Base-by-base conservation (phyloP, 2,888 invertebrate species). In the Tetragonula carbonaria region DNA sequence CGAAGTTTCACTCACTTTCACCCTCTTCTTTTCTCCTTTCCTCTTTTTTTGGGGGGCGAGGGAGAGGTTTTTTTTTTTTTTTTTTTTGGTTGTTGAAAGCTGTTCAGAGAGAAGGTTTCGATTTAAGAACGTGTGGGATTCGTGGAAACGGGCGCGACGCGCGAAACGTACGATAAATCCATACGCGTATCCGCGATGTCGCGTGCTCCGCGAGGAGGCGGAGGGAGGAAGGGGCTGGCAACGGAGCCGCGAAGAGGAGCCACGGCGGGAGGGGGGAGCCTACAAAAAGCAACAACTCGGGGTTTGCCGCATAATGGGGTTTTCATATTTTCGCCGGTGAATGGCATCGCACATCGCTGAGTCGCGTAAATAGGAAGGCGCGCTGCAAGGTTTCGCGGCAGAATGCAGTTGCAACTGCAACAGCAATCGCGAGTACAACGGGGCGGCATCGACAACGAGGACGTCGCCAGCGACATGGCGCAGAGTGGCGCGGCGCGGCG, bases 261-360 rank as follows among this genome's bases (percentile, higher is more conserved):
- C 28, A 28, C 28, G 21, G 21, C 28, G 63, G 18, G 1, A 45
- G 67, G 23, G 13, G 68, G 65, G 57, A 18, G 75, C 18, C 38
- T 79, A 81, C 84, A 83, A 88, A 86, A 90, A 82, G 82, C 86
- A 82, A 78, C 82, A 81, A 78, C 91, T 74, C 84, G 23, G 23
- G 80, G 85, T 74, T 74, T 76, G 78, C 81, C 82, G 84, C 88
- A 91, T 91, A 90, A 93, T 91, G 87, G 90, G 90, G 87, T 93
- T 93, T 91, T 91, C 86, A 90, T 91, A 91, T 91, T 92, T 91
- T 91, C 91, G 88, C 85, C 84, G 38, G 85, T 92, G 92, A 93
- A 93, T 92, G 91, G 92, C 90, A 88, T 93, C 92, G 92, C 93
- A 93, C 93, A 92, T 94, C 92, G 92, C 91, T 93, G 92, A 91